Conservation (phyloP, 2,797 vertebrate species). For the Schizopygopsis malacanthus region DNA sequence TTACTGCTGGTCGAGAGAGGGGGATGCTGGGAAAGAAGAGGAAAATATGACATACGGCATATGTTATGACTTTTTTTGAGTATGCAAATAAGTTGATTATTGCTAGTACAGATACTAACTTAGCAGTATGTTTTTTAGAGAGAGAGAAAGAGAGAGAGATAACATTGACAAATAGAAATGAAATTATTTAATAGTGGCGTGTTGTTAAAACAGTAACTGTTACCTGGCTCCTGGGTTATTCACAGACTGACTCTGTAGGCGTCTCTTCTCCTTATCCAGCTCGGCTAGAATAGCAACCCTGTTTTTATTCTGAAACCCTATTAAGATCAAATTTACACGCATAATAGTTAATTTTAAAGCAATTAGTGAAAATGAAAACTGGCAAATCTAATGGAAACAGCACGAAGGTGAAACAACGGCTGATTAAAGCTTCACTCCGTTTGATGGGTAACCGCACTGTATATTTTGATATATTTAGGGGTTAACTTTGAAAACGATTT, state of each 20-base stretch:
- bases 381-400: background rate
- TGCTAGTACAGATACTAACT: background rate
- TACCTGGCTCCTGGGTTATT: conserved; percentile 93
- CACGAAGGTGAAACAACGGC: background rate
- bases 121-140: background rate
- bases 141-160: background rate
- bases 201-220: background rate
- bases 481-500: background rate
- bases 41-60: background rate
- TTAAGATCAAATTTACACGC: background rate
- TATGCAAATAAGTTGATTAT: background rate
- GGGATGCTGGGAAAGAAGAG: conserved; percentile 78
- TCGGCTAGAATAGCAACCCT: conserved; percentile 95
- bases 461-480: background rate
- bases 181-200: background rate
- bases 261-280: conserved; percentile 94
- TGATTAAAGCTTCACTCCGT: background rate
- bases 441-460: background rate
- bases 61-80: background rate
- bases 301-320: conserved; percentile 94
- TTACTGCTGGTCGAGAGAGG: conserved; percentile 85
- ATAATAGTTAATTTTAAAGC: background rate
- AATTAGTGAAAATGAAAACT: background rate
- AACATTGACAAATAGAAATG: background rate
- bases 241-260: conserved; percentile 92